Conservation (phyloP, 2,113 vertebrate genomes). For the Antechinus stuartii region DNA sequence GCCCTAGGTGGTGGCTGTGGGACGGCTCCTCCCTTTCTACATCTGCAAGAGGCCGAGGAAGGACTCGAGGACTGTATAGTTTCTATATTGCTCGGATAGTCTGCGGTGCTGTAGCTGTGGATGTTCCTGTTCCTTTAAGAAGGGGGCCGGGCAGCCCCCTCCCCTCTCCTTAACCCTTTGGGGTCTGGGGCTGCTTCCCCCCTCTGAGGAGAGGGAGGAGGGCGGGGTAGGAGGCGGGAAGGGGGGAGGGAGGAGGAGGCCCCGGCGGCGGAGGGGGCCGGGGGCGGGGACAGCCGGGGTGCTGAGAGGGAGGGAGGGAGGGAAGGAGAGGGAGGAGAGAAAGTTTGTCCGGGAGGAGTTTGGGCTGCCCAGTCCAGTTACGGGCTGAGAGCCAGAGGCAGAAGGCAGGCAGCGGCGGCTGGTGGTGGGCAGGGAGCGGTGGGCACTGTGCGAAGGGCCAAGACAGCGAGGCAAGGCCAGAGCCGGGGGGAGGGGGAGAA, state of each 20-base stretch:
- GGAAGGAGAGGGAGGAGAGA: background rate
- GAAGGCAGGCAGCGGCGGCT: slow-evolving; percentile 26
- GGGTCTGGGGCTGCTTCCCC: slow-evolving; percentile 66
- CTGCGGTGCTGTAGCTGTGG: background rate
- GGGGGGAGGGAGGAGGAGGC: slow-evolving; percentile 21
- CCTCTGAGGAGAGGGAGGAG: slow-evolving; percentile 67
- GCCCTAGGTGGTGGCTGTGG: background rate
- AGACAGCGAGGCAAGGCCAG: background rate
- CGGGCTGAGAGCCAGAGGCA: slow-evolving; percentile 52
- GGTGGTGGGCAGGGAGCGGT: background rate
- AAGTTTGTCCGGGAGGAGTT: slow-evolving; percentile 2
- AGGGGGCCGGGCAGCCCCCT: slow-evolving; percentile 33
- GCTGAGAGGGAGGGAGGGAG: background rate
- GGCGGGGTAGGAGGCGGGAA: slow-evolving; percentile 3
- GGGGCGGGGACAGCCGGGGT: background rate
- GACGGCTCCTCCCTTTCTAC: background rate
- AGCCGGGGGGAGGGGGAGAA: slow-evolving; percentile 74
- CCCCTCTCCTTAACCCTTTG: slow-evolving; percentile 67
- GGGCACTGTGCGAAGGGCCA: background rate
- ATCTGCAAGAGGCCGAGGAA: background rate
- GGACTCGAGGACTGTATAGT: background rate
- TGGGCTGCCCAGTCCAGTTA: background rate
- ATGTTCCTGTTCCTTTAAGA: slow-evolving; percentile 72
- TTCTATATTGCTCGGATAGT: background rate
- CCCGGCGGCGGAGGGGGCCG: slow-evolving; percentile 67